These are phyloP conservation scores for Podargus strigoides DNA, from an alignment of 2,797 vertebrate species.

Conservation along the genomic window DNA sequence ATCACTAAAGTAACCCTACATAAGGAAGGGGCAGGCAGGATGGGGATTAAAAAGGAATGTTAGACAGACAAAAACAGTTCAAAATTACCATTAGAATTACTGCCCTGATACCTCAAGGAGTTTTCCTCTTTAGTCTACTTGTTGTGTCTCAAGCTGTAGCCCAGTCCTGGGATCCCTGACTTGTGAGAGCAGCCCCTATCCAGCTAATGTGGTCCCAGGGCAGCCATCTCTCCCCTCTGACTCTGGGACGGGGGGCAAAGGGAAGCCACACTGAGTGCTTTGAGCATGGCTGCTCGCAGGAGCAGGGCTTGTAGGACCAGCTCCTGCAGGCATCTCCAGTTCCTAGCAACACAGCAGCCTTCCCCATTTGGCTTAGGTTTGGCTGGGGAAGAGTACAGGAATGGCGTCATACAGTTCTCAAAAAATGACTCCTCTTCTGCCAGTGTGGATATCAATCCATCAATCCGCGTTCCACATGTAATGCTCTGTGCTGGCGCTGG, in stretches of 20 bases:
- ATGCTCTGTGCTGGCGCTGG: background rate
- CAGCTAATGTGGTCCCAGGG: background rate
- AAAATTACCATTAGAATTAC: constrained; percentile 73
- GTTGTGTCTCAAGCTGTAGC: background rate
- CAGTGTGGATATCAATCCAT: background rate
- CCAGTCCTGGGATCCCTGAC: background rate
- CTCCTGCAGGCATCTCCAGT: background rate
- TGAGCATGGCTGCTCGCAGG: background rate
- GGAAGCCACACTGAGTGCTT: background rate
- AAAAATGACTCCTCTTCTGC: background rate
- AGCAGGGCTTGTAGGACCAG: background rate
- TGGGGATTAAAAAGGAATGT: constrained; percentile 85
- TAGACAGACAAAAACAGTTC: constrained; percentile 83
- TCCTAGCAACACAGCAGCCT: background rate
- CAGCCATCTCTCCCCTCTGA: background rate
- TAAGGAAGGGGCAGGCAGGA: constrained; percentile 89
- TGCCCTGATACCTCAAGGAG: constrained; percentile 50
- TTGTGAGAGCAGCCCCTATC: background rate
- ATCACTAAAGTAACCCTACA: constrained; percentile 99
- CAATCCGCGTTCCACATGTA: background rate
- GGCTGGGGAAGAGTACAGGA: background rate
- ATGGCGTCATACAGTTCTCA: background rate
- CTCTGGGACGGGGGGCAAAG: background rate
- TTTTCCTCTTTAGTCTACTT: constrained; percentile 17
- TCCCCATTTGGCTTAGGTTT: background rate